Base-by-base conservation (phyloP, 2,113 vertebrate species). In the Chauna torquata region DNA sequence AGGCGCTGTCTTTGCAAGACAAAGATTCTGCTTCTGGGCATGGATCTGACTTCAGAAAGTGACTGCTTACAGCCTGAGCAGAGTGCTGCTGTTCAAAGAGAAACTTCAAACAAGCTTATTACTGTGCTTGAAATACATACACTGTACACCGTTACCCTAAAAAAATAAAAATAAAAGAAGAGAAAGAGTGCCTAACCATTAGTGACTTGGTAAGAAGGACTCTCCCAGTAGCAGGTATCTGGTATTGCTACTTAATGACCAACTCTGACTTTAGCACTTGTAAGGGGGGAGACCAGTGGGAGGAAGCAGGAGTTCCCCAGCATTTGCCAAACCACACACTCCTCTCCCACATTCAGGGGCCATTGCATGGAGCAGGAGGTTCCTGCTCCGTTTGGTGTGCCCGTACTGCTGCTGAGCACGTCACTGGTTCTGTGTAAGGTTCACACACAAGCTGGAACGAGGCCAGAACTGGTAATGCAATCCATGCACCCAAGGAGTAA, bases 261-360 rank as follows among this genome's bases (percentile, higher is more conserved):
- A 88, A n/a, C 34, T 15, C 47, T 68, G 64, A 47, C n/a, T 82
- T 55, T 23, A 96, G 42, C 38, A 44, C 14, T 62, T 84, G 12
- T 44, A 18, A 27, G 4, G 6, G 3, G 1, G 8, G 24, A 66
- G 42, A 49, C 0, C 1, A 44, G 52, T 24, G 40, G 44, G 28
- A 80, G 52, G 68, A 90, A 61, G 68, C 40, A 72, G 70, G 45
- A 82, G 22, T 15, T 45, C 16, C 36, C 15, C 11, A 5, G 47
- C 11, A 6, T 8, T 17, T 65, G 36, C 40, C 3, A 9, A 70
- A 58, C 22, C 38, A 68, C 27, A 25, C 24, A 25, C 34, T 59
- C 22, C 27, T 85, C 65, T 71, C 40, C 32, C 24, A 5, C 34
- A n/a, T 8, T 45, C 61, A 71, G 34, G 13, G 30, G 10, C 58